These are phyloP conservation scores for Belgica antarctica DNA, from an alignment of 2,888 invertebrate genomes.

Conservation along the genomic window DNA sequence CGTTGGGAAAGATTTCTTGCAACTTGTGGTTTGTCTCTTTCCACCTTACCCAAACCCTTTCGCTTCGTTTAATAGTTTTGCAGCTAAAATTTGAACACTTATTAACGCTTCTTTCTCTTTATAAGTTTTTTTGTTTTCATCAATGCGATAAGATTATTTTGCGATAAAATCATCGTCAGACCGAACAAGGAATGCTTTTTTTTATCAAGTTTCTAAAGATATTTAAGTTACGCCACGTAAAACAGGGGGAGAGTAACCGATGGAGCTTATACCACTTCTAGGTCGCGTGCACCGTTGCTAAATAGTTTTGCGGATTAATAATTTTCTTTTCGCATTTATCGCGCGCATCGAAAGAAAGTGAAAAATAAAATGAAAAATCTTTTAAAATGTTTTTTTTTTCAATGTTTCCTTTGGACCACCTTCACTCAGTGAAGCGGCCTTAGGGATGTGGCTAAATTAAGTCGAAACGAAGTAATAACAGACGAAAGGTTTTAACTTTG, in stretches of 20 bases:
- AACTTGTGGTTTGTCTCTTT: slow-evolving; percentile 1
- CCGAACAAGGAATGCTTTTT: background rate
- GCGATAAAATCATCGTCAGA: slow-evolving; percentile 13
- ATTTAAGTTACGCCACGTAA: no score
- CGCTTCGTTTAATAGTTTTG: slow-evolving; percentile 13
- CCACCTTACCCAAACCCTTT: slow-evolving; percentile 1
- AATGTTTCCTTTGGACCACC: background rate
- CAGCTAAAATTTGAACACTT: slow-evolving; percentile 29
- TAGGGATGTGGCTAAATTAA: slow-evolving; percentile 30
- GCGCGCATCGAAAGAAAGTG: slow-evolving; percentile 1
- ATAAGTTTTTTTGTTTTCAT: background rate
- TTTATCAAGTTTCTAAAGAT: background rate
- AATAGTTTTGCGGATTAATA: background rate
- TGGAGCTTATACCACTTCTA: background rate
- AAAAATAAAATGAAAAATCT: background rate
- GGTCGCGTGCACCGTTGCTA: background rate
- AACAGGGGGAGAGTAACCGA: no score
- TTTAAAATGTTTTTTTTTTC: background rate
- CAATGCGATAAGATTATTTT: slow-evolving; percentile 22
- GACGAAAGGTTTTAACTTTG: background rate
- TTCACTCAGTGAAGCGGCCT: no score
- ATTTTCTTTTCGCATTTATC: slow-evolving; percentile 6
- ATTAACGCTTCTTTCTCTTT: slow-evolving; percentile 1
- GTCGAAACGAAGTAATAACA: background rate
- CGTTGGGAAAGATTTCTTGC: background rate